These are phyloP conservation scores for Gavialis gangeticus DNA, from an alignment of 2,113 vertebrate genomes.

Conservation along the genomic window DNA sequence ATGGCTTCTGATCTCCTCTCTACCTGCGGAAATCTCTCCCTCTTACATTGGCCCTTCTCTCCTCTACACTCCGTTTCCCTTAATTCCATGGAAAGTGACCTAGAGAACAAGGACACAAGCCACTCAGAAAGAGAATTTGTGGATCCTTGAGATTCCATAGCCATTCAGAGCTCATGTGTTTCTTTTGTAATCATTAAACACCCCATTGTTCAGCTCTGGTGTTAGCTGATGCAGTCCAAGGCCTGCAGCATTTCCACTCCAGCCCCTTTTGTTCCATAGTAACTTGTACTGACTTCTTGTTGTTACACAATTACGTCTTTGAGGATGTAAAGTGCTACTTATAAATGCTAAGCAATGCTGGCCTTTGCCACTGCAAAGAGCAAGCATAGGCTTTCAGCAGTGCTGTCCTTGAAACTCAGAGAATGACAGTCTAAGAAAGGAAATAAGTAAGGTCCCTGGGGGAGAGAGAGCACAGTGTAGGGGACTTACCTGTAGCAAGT, in stretches of 20 bases:
- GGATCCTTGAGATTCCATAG: neutral
- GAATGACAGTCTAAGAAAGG: neutral
- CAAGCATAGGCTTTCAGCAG: neutral
- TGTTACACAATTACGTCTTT: neutral
- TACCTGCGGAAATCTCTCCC: neutral
- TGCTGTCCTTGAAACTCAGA: neutral
- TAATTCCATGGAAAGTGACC: neutral
- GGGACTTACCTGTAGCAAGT: neutral
- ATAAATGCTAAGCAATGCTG: neutral
- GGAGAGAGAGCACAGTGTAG: neutral
- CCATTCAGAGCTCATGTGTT: neutral
- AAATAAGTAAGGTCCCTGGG: neutral
- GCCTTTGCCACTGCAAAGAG: neutral
- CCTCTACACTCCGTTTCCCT: accelerated
- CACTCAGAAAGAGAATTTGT: neutral
- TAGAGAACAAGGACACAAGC: neutral
- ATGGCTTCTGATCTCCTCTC: neutral
- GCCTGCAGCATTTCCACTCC: neutral
- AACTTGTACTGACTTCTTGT: neutral
- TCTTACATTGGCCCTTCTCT: accelerated
- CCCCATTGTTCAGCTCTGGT: neutral
- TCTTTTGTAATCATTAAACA: neutral
- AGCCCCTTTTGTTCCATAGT: neutral
- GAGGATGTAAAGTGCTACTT: too few species aligned
- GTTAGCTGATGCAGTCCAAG: neutral